These are phyloP conservation scores for Trichogramma evanescens DNA, from an alignment of 2,888 invertebrate genomes.

Conservation along the genomic window DNA sequence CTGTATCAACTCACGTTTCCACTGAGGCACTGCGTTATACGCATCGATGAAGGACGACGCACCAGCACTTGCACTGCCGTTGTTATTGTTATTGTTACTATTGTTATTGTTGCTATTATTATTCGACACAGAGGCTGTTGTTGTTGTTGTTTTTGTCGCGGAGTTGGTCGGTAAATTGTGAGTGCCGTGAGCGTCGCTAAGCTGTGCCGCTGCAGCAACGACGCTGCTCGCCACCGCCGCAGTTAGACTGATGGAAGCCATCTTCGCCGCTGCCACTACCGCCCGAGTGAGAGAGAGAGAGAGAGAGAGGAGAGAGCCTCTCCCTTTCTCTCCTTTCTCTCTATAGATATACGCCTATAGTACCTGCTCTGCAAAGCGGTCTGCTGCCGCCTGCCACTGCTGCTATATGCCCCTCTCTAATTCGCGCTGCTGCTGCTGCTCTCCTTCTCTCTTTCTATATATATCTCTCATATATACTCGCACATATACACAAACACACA, in stretches of 20 bases:
- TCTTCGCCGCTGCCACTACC: conserved; percentile 23
- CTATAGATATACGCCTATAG: too few relatives aligned
- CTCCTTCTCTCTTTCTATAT: too few relatives aligned
- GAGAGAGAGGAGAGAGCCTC: conserved; percentile 14
- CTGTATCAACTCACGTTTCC: conserved; percentile 78
- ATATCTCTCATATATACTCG: too few relatives aligned
- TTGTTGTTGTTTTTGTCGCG: neutral
- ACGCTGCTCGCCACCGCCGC: conserved; percentile 17
- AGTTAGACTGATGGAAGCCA: conserved; percentile 33
- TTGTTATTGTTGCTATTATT: too few relatives aligned
- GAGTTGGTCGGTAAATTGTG: neutral
- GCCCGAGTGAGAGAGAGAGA: neutral
- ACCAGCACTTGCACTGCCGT: neutral
- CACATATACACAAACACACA: too few relatives aligned
- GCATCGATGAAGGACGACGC: neutral
- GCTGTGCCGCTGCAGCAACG: neutral
- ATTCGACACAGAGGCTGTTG: neutral
- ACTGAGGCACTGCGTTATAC: conserved; percentile 57
- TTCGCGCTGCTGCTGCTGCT: too few relatives aligned
- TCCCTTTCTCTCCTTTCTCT: conserved; percentile 21
- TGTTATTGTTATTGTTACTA: neutral
- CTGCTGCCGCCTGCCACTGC: too few relatives aligned
- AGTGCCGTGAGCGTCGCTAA: neutral
- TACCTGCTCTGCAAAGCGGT: too few relatives aligned
- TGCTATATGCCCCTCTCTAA: too few relatives aligned